Base-by-base conservation (phyloP, 2,113 vertebrate species). In the Ancistrus triradiatus region DNA sequence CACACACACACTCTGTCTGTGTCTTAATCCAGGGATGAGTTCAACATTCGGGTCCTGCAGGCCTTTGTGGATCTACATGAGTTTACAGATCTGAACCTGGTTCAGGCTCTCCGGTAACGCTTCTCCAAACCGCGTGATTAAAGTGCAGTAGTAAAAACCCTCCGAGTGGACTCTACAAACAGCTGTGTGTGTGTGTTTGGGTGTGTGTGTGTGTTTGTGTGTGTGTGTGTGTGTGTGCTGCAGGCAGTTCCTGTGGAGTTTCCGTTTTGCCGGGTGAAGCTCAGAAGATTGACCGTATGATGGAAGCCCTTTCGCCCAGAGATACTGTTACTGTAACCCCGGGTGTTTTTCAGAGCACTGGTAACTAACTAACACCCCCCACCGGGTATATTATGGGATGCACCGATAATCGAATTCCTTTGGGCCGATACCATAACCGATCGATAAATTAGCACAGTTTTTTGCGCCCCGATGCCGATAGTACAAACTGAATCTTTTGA, bases 231-330 rank as follows among this genome's bases (percentile, higher is more conserved):
- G 1, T 46, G 56, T 35, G 52, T 13, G 10, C 64, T 28, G 17
- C 83, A 94, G 91, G 69, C 93, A 94, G 21, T 94, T 94, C 77
- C 86, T 94, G n/a, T 95, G 92, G 92, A 95, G 92, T 74, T 94
- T 95, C 76, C 93, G 92, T 74, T 85, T n/a, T 94, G 70, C 92
- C 93, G 0, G 93, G 93, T 38, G 93, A 95, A 78, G 93, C 93
- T 31, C 93, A 95, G 83, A 95, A 95, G 73, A 95, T 95, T 9
- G 93, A 95, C 81, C 86, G 93, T 53, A 95, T 95, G 93, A 95
- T 95, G 93, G 93, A 95, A 75, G 91, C 92, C n/a, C n/a, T 13
- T 95, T 95, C 25, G 93, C 92, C 37, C 91, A 92, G 79, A 86
- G 92, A 78, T 94, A 94, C 77, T 93, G 92, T 68, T 86, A 91